phyloP scores from a whole-genome alignment of 2,888 invertebrate genomes.

The Therioaphis trifolii region DNA sequence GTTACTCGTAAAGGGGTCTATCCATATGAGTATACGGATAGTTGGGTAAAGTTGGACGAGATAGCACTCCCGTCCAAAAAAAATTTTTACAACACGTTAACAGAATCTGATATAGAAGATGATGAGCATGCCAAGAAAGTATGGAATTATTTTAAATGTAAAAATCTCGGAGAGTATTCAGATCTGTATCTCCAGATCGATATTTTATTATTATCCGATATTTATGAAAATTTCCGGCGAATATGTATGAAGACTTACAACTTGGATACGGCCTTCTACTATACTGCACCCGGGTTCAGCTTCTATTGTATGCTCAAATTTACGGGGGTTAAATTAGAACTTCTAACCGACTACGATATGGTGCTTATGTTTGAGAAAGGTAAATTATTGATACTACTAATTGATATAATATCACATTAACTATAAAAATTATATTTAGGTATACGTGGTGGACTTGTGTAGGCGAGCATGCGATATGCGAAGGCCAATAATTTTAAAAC shows the following conservation, averaged over 20 bases:
- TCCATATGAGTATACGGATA: too few relatives aligned
- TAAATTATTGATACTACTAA: too few relatives aligned
- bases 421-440: too few relatives aligned
- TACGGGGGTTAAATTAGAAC: slow-evolving; percentile 65
- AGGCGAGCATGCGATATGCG: too few relatives aligned
- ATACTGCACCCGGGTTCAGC: slow-evolving; percentile 66
- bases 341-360: slow-evolving; percentile 64
- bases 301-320: slow-evolving; percentile 65
- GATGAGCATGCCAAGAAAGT: slow-evolving; percentile 67
- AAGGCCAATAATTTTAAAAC: too few relatives aligned
- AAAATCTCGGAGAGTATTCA: slow-evolving; percentile 67
- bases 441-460: too few relatives aligned
- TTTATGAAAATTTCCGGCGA: slow-evolving; percentile 68
- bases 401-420: too few relatives aligned
- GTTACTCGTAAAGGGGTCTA: too few relatives aligned
- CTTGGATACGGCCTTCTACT: slow-evolving; percentile 67
- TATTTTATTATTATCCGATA: slow-evolving; percentile 68
- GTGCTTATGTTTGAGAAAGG: too few relatives aligned
- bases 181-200: slow-evolving; percentile 68
- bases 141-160: slow-evolving; percentile 67
- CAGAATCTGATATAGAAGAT: slow-evolving; percentile 65
- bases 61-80: slow-evolving; percentile 65
- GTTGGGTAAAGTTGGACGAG: slow-evolving; percentile 40
- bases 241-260: slow-evolving; percentile 66
- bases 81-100: slow-evolving; percentile 65